phyloP scores from a whole-genome alignment of 2,888 invertebrate genomes.

The Barypeithes pellucidus region DNA sequence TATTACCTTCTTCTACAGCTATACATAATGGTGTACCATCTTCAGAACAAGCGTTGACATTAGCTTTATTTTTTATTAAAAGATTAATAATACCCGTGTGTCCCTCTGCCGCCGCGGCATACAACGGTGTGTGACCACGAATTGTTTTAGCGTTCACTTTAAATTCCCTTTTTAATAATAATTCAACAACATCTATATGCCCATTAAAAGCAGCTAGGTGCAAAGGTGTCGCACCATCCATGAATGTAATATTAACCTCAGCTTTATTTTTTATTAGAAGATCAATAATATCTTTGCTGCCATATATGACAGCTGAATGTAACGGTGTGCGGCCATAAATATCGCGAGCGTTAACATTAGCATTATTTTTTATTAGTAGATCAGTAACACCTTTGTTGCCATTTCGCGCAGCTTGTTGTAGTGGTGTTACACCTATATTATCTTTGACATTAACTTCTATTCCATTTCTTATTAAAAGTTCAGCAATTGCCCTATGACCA shows the following conservation, averaged over 20 bases:
- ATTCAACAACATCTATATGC: not conserved
- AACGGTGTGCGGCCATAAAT: slow-evolving; percentile 40
- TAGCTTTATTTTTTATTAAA: too few species aligned
- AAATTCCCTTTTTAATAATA: not conserved
- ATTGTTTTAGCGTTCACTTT: slow-evolving; percentile 11
- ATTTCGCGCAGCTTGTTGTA: slow-evolving; percentile 18
- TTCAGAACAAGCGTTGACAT: slow-evolving; percentile 31
- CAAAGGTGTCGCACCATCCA: not conserved
- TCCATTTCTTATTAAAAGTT: slow-evolving; percentile 69
- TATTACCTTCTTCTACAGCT: slow-evolving; percentile 67
- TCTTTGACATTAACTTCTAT: slow-evolving; percentile 71
- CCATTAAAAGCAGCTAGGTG: not conserved
- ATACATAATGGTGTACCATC: slow-evolving; percentile 72
- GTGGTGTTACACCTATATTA: slow-evolving; percentile 18
- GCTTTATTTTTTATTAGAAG: slow-evolving; percentile 45
- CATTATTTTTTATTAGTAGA: slow-evolving; percentile 14
- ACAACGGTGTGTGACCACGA: not conserved
- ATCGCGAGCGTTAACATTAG: slow-evolving; percentile 28
- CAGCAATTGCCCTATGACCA: slow-evolving; percentile 67
- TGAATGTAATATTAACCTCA: slow-evolving; percentile 22
- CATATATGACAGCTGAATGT: slow-evolving; percentile 51
- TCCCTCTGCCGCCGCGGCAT: not conserved
- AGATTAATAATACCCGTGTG: too few species aligned
- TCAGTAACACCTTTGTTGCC: not conserved
- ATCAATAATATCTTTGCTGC: slow-evolving; percentile 43